Percentiles rank a stretch among this genome's conserved stretches.
Evolutionary conservation across 1,140 invertebrate species (phyloP).

Genomic region (Protaetia brevitarsis): DNA sequence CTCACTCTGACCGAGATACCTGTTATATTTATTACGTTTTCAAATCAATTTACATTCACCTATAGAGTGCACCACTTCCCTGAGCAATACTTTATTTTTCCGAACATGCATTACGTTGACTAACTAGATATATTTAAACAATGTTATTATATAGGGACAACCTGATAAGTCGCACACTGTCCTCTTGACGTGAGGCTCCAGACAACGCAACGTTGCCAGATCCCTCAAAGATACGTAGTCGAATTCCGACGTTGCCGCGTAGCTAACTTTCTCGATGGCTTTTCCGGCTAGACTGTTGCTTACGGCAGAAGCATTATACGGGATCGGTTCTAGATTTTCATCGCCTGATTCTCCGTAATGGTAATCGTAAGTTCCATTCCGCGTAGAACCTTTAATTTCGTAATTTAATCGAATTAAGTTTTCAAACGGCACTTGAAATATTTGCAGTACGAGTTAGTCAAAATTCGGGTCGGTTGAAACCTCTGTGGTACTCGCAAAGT

Average conservation of each 20-base stretch:
- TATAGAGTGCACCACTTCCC: no score
- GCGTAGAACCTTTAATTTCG: slow-evolving; percentile 40
- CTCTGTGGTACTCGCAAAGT: no score
- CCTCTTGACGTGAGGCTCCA: slow-evolving; percentile 38
- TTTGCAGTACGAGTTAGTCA: no score
- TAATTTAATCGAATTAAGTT: neutral
- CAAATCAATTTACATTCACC: no score
- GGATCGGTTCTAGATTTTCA: slow-evolving; percentile 37
- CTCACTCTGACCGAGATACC: no score
- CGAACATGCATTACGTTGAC: no score
- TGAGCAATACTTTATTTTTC: no score
- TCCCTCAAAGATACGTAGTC: slow-evolving; percentile 42
- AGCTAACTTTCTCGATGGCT: slow-evolving; percentile 39
- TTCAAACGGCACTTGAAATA: no score
- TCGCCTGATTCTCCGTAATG: slow-evolving; percentile 44
- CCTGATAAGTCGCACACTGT: slow-evolving; percentile 45
- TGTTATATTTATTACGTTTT: no score
- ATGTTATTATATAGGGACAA: no score
- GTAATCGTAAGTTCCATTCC: slow-evolving; percentile 41
- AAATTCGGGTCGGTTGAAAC: no score
- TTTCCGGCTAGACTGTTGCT: slow-evolving; percentile 39
- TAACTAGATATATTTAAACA: no score
- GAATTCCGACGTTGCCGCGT: slow-evolving; percentile 35
- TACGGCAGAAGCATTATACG: slow-evolving; percentile 42
- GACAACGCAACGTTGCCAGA: slow-evolving; percentile 45